Conservation (phyloP, 2,888 invertebrate genomes). For the Matsumyia berberina region DNA sequence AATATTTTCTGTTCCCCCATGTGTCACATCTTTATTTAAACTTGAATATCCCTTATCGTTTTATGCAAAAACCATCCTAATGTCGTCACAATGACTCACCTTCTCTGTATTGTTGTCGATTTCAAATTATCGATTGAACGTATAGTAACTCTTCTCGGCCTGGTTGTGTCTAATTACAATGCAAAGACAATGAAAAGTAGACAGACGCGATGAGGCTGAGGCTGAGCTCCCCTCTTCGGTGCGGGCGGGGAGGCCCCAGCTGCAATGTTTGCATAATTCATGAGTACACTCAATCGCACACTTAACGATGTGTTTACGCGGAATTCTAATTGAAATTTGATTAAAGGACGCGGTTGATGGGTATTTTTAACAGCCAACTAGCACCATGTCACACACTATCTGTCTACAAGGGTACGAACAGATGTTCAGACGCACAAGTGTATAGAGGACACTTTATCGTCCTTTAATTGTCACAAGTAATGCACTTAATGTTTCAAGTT, state of each 20-base stretch:
- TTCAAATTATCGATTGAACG: slow-evolving; percentile 20
- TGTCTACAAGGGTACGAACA: background rate
- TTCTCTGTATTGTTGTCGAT: slow-evolving; percentile 10
- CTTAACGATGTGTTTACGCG: slow-evolving; percentile 42
- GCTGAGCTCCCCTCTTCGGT: background rate
- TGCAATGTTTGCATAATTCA: slow-evolving; percentile 55
- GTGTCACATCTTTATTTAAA: too few species aligned
- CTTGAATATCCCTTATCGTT: slow-evolving; percentile 9
- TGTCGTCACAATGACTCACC: slow-evolving; percentile 10
- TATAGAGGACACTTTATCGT: slow-evolving; percentile 9
- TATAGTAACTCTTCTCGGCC: background rate
- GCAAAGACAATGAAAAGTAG: slow-evolving; percentile 19
- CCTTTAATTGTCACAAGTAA: slow-evolving; percentile 32
- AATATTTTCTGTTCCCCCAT: too few species aligned
- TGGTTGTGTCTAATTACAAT: slow-evolving; percentile 43
- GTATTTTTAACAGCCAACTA: slow-evolving; percentile 20
- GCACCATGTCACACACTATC: background rate
- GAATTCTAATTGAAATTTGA: slow-evolving; percentile 67
- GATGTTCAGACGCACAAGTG: slow-evolving; percentile 9
- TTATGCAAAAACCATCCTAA: background rate
- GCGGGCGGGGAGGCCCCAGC: too few species aligned
- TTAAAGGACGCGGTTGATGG: slow-evolving; percentile 63
- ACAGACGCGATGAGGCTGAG: slow-evolving; percentile 2
- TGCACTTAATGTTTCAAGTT: slow-evolving; percentile 25
- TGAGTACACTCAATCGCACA: slow-evolving; percentile 29